phyloP scores from a whole-genome alignment of 2,797 vertebrate species.

The Dicrostonyx torquatus region DNA sequence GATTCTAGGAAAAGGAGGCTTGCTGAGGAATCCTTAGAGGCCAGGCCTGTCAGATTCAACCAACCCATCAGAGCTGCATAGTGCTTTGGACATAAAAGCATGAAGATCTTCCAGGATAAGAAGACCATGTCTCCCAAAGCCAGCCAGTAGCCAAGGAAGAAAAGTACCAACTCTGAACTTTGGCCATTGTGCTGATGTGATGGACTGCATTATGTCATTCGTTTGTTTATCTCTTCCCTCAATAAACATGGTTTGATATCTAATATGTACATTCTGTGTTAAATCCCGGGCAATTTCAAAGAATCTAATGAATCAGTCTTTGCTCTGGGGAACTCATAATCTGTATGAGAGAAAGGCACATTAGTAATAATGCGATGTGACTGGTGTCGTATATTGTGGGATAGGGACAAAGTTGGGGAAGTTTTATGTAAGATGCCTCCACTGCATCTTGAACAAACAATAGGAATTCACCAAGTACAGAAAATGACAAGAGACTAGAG shows the following conservation, averaged over 20 bases:
- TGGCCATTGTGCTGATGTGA: not conserved
- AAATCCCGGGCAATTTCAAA: conserved; percentile 5
- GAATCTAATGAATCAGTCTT: not conserved
- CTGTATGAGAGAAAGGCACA: not conserved
- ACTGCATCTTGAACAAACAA: not conserved
- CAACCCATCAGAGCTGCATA: accelerated
- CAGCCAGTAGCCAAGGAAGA: not conserved
- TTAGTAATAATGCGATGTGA: not conserved
- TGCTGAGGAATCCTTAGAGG: not conserved
- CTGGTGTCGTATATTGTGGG: not conserved
- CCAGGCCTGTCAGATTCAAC: not conserved
- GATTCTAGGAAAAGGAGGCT: not conserved
- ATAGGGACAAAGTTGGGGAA: not conserved
- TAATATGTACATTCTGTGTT: not conserved
- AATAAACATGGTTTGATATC: not conserved
- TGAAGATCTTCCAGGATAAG: not conserved
- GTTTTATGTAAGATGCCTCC: not conserved
- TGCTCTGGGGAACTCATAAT: not conserved
- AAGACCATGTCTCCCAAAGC: not conserved
- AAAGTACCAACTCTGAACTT: not conserved
- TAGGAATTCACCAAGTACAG: not conserved
- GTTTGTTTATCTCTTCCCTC: conserved; percentile 7
- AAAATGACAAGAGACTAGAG: not conserved
- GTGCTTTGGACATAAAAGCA: not conserved
- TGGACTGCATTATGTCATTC: not conserved